These are phyloP conservation scores for Berghia stephanieae DNA, from an alignment of 1,140 invertebrate genomes.

Conservation along the genomic window DNA sequence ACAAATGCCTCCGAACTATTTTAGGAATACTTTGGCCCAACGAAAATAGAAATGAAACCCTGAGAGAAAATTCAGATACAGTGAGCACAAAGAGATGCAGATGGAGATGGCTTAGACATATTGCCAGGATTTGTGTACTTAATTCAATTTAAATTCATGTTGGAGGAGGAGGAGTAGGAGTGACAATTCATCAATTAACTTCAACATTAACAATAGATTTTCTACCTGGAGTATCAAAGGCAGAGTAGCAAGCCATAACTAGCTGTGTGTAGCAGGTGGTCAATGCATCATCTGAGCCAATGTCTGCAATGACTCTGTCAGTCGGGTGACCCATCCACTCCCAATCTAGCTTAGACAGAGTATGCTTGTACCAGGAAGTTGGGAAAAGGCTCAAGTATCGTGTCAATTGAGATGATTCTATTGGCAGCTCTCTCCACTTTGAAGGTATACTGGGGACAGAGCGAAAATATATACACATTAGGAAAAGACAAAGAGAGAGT, in stretches of 20 bases:
- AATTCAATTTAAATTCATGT: too few relatives aligned
- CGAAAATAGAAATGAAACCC: too few relatives aligned
- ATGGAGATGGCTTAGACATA: not conserved
- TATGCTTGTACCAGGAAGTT: slow-evolving; percentile 63
- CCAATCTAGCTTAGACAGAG: slow-evolving; percentile 52
- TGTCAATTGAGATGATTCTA: slow-evolving; percentile 60
- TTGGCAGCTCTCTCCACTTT: slow-evolving; percentile 63
- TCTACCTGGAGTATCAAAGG: slow-evolving; percentile 60
- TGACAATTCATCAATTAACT: too few relatives aligned
- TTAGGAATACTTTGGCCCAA: too few relatives aligned
- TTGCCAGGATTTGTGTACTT: not conserved
- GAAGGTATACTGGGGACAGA: slow-evolving; percentile 37
- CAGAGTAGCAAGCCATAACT: slow-evolving; percentile 62
- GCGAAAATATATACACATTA: too few relatives aligned
- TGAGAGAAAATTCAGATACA: too few relatives aligned
- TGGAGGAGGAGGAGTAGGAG: too few relatives aligned
- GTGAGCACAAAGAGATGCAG: not conserved
- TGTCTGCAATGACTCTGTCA: slow-evolving; percentile 48
- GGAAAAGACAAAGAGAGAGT: too few relatives aligned
- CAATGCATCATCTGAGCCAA: slow-evolving; percentile 50
- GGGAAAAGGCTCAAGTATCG: slow-evolving; percentile 59
- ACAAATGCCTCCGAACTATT: too few relatives aligned
- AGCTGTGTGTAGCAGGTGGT: slow-evolving; percentile 62
- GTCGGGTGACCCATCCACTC: slow-evolving; percentile 42
- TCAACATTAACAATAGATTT: slow-evolving; percentile 15